Conservation (phyloP, 2,888 invertebrate genomes). For the Trissonchulus sp. region DNA sequence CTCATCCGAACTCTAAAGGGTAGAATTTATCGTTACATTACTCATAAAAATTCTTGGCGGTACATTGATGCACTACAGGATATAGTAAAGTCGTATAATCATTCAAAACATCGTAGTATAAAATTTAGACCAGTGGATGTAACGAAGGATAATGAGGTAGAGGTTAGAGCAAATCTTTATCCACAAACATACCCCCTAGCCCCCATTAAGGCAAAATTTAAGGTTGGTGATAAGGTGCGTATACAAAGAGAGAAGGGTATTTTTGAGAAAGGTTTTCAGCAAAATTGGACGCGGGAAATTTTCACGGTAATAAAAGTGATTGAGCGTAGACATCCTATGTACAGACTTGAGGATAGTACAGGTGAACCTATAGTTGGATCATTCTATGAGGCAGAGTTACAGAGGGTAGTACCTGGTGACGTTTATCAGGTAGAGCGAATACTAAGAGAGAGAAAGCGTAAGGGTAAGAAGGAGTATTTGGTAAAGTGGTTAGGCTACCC, state of each 20-base stretch:
- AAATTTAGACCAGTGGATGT: background rate
- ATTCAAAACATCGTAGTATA: background rate
- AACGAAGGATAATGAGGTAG: background rate
- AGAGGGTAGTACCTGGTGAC: slow-evolving; percentile 1
- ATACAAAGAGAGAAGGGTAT: background rate
- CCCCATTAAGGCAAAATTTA: slow-evolving; percentile 17
- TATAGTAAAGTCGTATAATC: slow-evolving; percentile 1
- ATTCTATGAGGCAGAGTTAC: no score
- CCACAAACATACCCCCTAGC: background rate
- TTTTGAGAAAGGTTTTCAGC: background rate
- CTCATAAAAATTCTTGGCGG: slow-evolving; percentile 2
- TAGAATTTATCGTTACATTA: background rate
- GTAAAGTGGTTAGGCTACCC: no score
- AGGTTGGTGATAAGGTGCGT: slow-evolving; percentile 18
- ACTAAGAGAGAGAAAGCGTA: no score
- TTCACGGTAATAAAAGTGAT: no score
- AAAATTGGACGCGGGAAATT: background rate
- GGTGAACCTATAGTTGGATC: no score
- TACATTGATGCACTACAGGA: background rate
- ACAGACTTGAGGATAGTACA: no score
- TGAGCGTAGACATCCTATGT: no score
- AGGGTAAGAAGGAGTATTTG: no score
- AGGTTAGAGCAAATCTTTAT: background rate
- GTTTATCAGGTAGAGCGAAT: background rate
- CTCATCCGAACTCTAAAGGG: slow-evolving; percentile 8